Evolutionary conservation across 2,113 vertebrate genomes (phyloP), one percentile per base, ranked within the genome.

Genomic region (Cinclus mexicanus): DNA sequence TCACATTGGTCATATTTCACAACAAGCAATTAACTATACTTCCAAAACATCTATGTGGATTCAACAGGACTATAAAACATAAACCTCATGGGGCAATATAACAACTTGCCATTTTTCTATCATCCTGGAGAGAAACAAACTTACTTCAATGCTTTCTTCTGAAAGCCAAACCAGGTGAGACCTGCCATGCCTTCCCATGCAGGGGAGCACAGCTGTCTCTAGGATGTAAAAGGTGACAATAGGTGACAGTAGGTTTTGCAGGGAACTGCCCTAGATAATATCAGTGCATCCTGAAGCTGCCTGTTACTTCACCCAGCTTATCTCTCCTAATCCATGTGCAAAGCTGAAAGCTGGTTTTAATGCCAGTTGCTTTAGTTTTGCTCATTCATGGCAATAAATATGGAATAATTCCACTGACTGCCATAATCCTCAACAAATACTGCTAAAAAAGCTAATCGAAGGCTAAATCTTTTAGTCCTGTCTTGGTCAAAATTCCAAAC

Each of bases 371-470:
- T 94, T 50, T 65, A 67, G 14, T 90, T 93, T 80, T 77, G 56
- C 52, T 95, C 46, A 25, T 74, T 92, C 55, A 31, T 26, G 44
- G 59, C 44, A 90, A 85, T 90, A 92, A 96, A 88, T 74, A 63
- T 77, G 59, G 47, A 95, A 60, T 59, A 85, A 96, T 74, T 60
- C 84, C 64, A 83, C 42, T 70, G 78, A 93, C 90, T 91, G 35
- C 79, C 74, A 52, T 70, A 93, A 93, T 95, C 91, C 82, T 83
- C 71, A 87, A 79, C 14, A 82, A 95, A 96, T 57, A 88, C 91
- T 87, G 82, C 59, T 91, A 77, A 94, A 91, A 91, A 91, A 91
- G 70, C 67, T 87, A 91, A 85, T 82, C 57, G 70, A 87, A 42
- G 39, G 50, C 78, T 94, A 88, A 80, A 91, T 52, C 61, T 87